Evolutionary conservation across 2,888 invertebrate genomes (phyloP).

Genomic region (Spatulosminthurus flaviceps): DNA sequence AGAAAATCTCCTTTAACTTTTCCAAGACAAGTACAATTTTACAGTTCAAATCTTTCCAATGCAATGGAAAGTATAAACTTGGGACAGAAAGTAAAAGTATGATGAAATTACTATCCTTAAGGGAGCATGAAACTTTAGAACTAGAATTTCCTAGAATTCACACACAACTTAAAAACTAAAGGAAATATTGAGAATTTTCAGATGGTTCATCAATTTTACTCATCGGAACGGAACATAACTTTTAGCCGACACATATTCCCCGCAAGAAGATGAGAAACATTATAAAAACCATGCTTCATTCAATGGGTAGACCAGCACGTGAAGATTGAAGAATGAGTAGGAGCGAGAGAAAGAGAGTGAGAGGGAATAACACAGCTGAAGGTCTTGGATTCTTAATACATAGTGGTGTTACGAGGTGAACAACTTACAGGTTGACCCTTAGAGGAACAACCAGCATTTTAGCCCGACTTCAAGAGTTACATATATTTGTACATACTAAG

Average conservation of each 20-base stretch:
- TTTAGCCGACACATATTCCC: background rate
- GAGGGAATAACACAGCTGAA: background rate
- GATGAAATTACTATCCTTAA: background rate
- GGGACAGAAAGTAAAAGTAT: conserved; percentile 10
- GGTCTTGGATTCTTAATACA: conserved; percentile 4
- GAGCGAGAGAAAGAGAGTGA: background rate
- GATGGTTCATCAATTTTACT: background rate
- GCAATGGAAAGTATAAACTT: background rate
- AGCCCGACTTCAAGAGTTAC: background rate
- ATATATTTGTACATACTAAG: too few species aligned
- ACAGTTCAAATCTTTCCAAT: background rate
- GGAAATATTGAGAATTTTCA: background rate
- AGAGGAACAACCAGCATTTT: background rate
- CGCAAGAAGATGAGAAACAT: background rate
- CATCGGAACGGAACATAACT: background rate
- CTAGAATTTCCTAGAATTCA: background rate
- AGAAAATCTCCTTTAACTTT: too few species aligned
- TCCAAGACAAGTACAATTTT: background rate
- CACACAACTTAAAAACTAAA: background rate
- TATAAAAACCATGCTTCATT: background rate
- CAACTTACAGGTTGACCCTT: conserved; percentile 39
- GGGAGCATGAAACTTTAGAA: background rate
- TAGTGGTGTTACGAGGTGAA: conserved; percentile 53
- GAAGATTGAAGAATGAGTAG: background rate
- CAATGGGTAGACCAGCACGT: background rate